phyloP scores from a whole-genome alignment of 1,140 invertebrate species.

The Popillia japonica region DNA sequence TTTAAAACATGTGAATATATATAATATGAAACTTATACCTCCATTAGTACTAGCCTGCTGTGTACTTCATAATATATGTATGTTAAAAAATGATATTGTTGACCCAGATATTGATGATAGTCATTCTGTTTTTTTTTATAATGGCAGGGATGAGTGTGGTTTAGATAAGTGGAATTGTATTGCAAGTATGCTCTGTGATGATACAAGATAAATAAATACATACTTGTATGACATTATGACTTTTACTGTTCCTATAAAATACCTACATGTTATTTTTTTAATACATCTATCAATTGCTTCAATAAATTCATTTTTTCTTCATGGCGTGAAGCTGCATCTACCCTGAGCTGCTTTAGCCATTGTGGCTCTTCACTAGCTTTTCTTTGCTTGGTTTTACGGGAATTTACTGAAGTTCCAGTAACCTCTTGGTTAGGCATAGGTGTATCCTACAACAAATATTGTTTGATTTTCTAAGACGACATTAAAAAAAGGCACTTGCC shows the following conservation, averaged over 20 bases:
- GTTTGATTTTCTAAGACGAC: too few relatives aligned
- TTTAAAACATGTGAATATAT: conserved; percentile 30
- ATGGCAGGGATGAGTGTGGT: too few relatives aligned
- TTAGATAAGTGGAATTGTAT: too few relatives aligned
- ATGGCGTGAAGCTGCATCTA: background rate
- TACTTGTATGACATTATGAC: background rate
- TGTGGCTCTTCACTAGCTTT: background rate
- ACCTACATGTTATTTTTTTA: background rate
- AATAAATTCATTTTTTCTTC: conserved; percentile 11
- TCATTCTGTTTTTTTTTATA: background rate
- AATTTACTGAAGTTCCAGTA: background rate
- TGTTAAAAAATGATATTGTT: background rate
- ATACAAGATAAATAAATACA: background rate
- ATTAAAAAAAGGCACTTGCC: too few relatives aligned
- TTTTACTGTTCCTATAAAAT: background rate
- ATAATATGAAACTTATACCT: conserved; percentile 2
- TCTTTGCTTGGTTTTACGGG: background rate
- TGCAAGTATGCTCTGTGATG: background rate
- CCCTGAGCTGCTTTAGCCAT: background rate
- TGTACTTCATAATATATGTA: conserved; percentile 33
- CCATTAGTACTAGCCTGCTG: conserved; percentile 33
- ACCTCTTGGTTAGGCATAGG: background rate
- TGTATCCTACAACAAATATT: background rate
- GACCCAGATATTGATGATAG: background rate
- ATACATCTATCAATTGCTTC: background rate